Conservation (phyloP, 1,140 invertebrate species). For the Tetramorium parvispinum region DNA sequence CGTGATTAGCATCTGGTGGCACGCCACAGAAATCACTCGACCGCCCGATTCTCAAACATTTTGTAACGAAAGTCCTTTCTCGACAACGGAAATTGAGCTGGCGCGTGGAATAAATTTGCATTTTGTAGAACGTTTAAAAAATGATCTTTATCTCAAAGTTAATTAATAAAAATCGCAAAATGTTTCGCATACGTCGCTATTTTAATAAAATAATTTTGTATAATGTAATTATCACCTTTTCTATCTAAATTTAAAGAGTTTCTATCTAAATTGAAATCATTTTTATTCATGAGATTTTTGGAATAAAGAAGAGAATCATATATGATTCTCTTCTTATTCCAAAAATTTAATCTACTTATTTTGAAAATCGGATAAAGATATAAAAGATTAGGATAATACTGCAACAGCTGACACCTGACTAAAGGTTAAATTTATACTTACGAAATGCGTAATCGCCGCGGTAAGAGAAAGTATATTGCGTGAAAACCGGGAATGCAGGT, state of each 20-base stretch:
- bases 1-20: constrained; percentile 34
- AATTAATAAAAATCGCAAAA: not conserved
- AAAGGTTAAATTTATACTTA: constrained; percentile 58
- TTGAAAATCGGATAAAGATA: not conserved
- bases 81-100: not conserved
- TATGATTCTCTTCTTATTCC: not conserved
- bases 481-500: constrained; percentile 53
- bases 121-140: not conserved
- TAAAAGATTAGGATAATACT: constrained; percentile 4
- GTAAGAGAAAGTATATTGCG: constrained; percentile 43
- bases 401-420: constrained; percentile 15
- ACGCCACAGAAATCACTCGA: constrained; percentile 16
- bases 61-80: constrained; percentile 23
- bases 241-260: not conserved
- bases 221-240: not conserved
- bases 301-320: no score
- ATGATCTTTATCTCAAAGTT: not conserved
- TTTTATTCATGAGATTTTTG: not conserved
- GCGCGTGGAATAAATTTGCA: not conserved
- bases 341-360: not conserved
- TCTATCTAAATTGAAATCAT: not conserved
- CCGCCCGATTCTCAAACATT: constrained; percentile 25
- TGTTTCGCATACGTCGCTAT: not conserved
- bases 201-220: not conserved
- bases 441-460: constrained; percentile 31